Evolutionary conservation across 2,888 invertebrate species (phyloP).

Genomic region (Himalopsyche kuldschensis): DNA sequence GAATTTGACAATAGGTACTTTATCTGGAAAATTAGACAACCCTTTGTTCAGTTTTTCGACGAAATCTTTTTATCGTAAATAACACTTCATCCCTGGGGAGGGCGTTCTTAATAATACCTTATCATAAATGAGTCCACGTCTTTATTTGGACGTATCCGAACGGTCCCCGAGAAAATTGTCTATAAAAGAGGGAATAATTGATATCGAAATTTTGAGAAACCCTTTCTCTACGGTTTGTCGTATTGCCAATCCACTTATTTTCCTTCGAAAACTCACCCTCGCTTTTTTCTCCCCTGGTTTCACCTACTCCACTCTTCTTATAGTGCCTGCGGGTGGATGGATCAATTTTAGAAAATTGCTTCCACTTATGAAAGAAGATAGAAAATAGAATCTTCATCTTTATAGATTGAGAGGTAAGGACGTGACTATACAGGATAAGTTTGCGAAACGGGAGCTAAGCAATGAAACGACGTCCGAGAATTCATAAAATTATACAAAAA

Average conservation of each 20-base stretch:
- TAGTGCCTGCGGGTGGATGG: slow-evolving; percentile 9
- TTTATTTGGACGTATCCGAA: neutral
- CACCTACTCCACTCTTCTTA: neutral
- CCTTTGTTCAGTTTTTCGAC: neutral
- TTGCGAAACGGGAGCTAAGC: neutral
- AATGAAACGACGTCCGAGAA: neutral
- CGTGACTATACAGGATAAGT: neutral
- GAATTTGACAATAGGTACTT: too few species aligned
- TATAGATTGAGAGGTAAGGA: slow-evolving; percentile 9
- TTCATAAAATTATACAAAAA: neutral
- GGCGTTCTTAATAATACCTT: neutral
- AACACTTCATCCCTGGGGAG: neutral
- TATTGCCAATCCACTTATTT: slow-evolving; percentile 25
- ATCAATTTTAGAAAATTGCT: slow-evolving; percentile 29
- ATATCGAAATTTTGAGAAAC: slow-evolving; percentile 5
- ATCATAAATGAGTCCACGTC: neutral
- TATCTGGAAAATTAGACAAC: too few species aligned
- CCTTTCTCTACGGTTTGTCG: slow-evolving; percentile 16
- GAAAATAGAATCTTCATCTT: slow-evolving; percentile 28
- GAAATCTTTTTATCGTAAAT: neutral
- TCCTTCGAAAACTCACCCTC: neutral
- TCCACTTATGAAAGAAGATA: slow-evolving; percentile 23
- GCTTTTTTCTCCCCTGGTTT: neutral
- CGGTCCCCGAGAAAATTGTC: neutral
- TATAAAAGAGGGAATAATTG: neutral